Conservation (phyloP, 2,888 invertebrate genomes). For the Pseudococcus jackbeardsleyi region DNA sequence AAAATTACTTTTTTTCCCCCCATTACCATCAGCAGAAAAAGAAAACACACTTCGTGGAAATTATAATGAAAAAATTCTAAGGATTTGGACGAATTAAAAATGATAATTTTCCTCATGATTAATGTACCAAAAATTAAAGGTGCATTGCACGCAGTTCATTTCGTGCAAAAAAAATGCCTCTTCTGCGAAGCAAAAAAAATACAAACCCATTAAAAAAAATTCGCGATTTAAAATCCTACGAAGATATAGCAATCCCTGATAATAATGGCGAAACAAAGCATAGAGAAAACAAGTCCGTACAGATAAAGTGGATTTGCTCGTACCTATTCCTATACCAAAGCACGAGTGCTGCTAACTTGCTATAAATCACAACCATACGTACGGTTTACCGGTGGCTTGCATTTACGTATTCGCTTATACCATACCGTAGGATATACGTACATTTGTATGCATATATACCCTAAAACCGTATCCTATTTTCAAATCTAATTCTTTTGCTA, state of each 20-base stretch:
- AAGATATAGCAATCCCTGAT: slow-evolving; percentile 28
- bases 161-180: background rate
- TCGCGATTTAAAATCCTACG: slow-evolving; percentile 5
- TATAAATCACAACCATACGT: slow-evolving; percentile 32
- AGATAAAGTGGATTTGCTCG: slow-evolving; percentile 41
- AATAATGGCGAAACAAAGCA: slow-evolving; percentile 39
- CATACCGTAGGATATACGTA: slow-evolving; percentile 1
- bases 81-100: slow-evolving; percentile 47
- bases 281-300: slow-evolving; percentile 35
- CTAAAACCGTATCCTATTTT: slow-evolving; percentile 22
- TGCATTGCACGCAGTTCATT: no score
- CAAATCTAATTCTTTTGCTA: slow-evolving; percentile 37
- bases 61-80: slow-evolving; percentile 36
- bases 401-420: slow-evolving; percentile 5
- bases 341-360: slow-evolving; percentile 23
- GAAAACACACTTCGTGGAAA: slow-evolving; percentile 34
- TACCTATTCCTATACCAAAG: background rate
- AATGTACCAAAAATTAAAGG: slow-evolving; percentile 38
- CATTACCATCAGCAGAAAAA: slow-evolving; percentile 12
- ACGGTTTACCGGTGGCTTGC: slow-evolving; percentile 21
- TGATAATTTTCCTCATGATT: slow-evolving; percentile 36
- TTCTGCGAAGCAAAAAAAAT: background rate
- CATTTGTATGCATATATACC: slow-evolving; percentile 33
- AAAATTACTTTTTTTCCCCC: slow-evolving; percentile 45
- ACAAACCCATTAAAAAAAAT: slow-evolving; percentile 12